Base-by-base conservation (phyloP, 1,140 invertebrate species). In the Grapholita molesta region DNA sequence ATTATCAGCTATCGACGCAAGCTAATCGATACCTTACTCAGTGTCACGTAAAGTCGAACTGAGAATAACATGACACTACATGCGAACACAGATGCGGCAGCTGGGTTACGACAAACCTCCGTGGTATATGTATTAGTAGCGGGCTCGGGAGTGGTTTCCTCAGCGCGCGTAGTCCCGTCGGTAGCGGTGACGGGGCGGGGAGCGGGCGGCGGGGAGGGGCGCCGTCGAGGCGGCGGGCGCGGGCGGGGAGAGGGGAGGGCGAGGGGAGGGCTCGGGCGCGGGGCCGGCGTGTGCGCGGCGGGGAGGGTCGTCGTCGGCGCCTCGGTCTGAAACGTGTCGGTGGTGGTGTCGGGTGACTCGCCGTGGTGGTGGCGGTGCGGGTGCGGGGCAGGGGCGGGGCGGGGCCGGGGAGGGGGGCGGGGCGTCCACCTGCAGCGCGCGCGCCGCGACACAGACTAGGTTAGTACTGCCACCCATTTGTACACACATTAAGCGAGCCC, bases 21-120 rank as follows among this genome's bases (percentile, higher is more conserved):
- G 18, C 15, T 9, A 48, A 21, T 8, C 6, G 18, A 48, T 9
- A 18, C 3, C 18, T 21, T 48, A 48, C 21, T 48, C 6, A 21
- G 15, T 21, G 42, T 21, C 1, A 2, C 0, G n/a, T 6, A 48
- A 48, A 48, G 8, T 48, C 18, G 1, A 48, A 9, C 42, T 9
- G 42, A 48, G 18, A 48, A 21, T 6, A 9, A 48, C 42, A 48
- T 21, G 6, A 48, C 6, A 48, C 42, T 18, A n/a, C 55, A 61
- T 61, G 55, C 38, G 42, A 68, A 85, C 82, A 78, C 73, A 79
- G 28, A 83, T 79, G 78, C 79, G 72, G 71, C 76, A 85, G 76
- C 78, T 48, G 76, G 83, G 77, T 83, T 80, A 84, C 79, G 88
- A 92, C 91, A 90, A 92, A 92, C 90, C 91, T 92, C 88, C 72